These are phyloP conservation scores for Sphaeridia pumilis DNA, from an alignment of 2,888 invertebrate genomes.

Conservation along the genomic window DNA sequence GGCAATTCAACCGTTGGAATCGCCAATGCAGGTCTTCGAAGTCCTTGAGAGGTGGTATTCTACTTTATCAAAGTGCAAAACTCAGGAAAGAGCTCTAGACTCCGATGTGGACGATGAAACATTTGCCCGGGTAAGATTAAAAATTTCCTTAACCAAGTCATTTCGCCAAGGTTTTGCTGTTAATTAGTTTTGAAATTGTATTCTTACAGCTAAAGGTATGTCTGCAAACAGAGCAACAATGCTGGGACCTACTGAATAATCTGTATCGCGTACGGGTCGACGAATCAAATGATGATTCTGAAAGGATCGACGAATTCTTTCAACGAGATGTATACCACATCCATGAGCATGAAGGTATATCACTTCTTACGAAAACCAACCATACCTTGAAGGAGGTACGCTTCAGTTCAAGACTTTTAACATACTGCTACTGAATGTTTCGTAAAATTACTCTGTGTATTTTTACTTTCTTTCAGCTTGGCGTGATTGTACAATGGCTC, in stretches of 20 bases:
- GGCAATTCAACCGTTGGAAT: slow-evolving; percentile 20
- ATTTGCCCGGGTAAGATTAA: slow-evolving; percentile 16
- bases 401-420: too few species aligned
- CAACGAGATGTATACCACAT: slow-evolving; percentile 19
- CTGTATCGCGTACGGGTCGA: slow-evolving; percentile 20
- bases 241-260: slow-evolving; percentile 24
- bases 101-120: slow-evolving; percentile 20
- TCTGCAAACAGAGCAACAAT: slow-evolving; percentile 24
- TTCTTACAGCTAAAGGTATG: slow-evolving; percentile 19
- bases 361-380: slow-evolving; percentile 15
- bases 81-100: slow-evolving; percentile 16
- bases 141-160: too few species aligned
- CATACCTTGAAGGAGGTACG: slow-evolving; percentile 24
- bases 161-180: too few species aligned
- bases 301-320: too few species aligned
- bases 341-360: slow-evolving; percentile 20
- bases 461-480: slow-evolving; percentile 18
- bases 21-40: slow-evolving; percentile 22
- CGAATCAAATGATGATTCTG: slow-evolving; percentile 9
- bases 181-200: neutral
- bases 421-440: too few species aligned
- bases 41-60: slow-evolving; percentile 13
- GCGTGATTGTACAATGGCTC: slow-evolving; percentile 26
- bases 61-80: neutral
- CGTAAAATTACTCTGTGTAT: too few species aligned